A percentile compares a stretch with the other conserved stretches of the same genome.
These are phyloP conservation scores for Dioctria linearis DNA, from an alignment of 2,888 invertebrate species.

Conservation along the genomic window DNA sequence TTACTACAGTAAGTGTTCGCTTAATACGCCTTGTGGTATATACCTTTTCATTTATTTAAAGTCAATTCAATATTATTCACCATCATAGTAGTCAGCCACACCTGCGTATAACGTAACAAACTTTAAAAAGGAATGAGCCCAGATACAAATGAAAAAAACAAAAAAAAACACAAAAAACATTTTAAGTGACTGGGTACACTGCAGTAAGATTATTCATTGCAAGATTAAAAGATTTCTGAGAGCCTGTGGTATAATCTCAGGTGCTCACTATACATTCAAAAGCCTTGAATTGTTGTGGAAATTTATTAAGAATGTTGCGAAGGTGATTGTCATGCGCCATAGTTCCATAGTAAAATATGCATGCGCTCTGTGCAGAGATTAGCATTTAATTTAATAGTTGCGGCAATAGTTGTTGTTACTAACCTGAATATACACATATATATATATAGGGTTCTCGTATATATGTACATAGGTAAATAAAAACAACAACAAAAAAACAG, in stretches of 20 bases:
- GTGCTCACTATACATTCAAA: constrained; percentile 5
- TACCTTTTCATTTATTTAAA: constrained; percentile 3
- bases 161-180: no score
- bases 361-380: background rate
- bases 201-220: background rate
- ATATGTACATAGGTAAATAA: no score
- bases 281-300: constrained; percentile 39
- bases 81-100: constrained; percentile 14
- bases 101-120: constrained; percentile 19
- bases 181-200: constrained; percentile 7
- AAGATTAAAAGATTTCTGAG: constrained; percentile 23
- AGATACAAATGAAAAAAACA: background rate
- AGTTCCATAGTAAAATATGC: constrained; percentile 28
- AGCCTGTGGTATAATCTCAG: background rate
- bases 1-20: background rate
- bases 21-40: constrained; percentile 1
- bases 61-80: background rate
- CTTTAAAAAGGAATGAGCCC: background rate
- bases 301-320: constrained; percentile 43
- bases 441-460: background rate
- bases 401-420: constrained; percentile 5
- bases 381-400: constrained; percentile 28
- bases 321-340: constrained; percentile 40
- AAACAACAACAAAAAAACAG: background rate
- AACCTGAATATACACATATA: background rate